Evolutionary conservation across 2,797 vertebrate species (phyloP).

Genomic region (Crax fasciolata): DNA sequence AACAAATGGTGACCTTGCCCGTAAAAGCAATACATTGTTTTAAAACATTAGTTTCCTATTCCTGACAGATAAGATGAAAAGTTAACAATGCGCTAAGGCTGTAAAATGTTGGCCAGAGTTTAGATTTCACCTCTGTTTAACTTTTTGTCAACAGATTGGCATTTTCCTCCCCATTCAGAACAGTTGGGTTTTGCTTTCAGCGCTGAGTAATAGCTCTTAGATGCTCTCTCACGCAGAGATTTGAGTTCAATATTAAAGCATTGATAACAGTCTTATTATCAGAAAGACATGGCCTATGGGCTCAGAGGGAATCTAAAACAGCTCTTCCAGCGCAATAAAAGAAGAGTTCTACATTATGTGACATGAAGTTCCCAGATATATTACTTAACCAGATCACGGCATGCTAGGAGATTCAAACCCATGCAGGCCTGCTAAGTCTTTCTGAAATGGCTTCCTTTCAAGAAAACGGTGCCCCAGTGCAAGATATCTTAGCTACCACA

Average conservation of each 20-base stretch:
- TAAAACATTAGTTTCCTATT: constrained; percentile 83
- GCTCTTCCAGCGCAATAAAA: constrained; percentile 69
- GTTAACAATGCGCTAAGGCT: constrained; percentile 80
- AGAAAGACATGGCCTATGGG: constrained; percentile 79
- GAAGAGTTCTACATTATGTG: constrained; percentile 59
- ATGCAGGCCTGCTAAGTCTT: constrained; percentile 61
- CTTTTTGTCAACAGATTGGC: constrained; percentile 82
- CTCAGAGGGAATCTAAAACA: constrained; percentile 77
- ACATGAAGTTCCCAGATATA: constrained; percentile 66
- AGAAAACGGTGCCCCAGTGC: constrained; percentile 72
- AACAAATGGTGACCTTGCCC: constrained; percentile 80
- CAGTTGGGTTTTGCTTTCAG: constrained; percentile 78
- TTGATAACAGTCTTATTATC: constrained; percentile 84
- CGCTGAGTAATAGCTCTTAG: constrained; percentile 72
- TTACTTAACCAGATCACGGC: constrained; percentile 71
- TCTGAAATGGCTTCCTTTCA: constrained; percentile 68
- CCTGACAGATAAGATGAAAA: constrained; percentile 83
- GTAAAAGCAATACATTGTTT: constrained; percentile 84
- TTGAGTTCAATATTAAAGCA: constrained; percentile 72
- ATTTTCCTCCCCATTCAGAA: constrained; percentile 81
- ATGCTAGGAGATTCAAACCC: constrained; percentile 53
- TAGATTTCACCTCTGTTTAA: constrained; percentile 77
- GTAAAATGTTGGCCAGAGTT: constrained; percentile 82
- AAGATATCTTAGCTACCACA: constrained; percentile 71
- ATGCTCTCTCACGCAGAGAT: constrained; percentile 76